Percentiles rank a stretch among this genome's conserved stretches.
These are phyloP conservation scores for Ashinkailepas kermadecensis DNA, from an alignment of 2,888 invertebrate species.

Conservation along the genomic window DNA sequence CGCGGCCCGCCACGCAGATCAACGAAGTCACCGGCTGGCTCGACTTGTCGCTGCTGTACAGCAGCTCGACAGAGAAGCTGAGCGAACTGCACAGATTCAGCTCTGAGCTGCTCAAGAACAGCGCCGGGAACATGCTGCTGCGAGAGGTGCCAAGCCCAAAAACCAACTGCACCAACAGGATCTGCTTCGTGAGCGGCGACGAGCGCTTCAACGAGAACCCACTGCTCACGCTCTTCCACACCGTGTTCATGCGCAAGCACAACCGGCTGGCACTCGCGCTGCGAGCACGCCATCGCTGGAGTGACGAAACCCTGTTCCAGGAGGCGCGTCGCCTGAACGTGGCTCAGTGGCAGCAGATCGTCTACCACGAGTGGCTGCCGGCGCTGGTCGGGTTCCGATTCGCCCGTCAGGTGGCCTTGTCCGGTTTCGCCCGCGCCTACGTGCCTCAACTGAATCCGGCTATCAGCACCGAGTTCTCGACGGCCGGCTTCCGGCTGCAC, in stretches of 20 bases:
- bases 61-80: neutral
- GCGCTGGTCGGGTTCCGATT: constrained; percentile 55
- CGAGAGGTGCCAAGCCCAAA: no score
- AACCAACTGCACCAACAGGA: neutral
- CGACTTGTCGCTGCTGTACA: constrained; percentile 1
- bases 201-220: neutral
- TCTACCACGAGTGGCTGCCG: constrained; percentile 72
- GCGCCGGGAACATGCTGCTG: neutral
- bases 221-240: neutral
- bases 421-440: neutral
- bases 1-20: constrained; percentile 1
- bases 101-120: neutral
- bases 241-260: no score
- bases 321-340: constrained; percentile 64
- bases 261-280: constrained; percentile 58
- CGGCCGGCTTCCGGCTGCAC: constrained; percentile 16
- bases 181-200: neutral
- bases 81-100: neutral
- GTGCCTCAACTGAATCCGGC: neutral
- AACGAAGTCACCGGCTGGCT: neutral
- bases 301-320: constrained; percentile 61
- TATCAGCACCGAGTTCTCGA: neutral
- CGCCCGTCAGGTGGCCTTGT: neutral
- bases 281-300: constrained; percentile 44
- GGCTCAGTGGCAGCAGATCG: constrained; percentile 67